A percentile compares a stretch with the other conserved stretches of the same genome.
These are phyloP conservation scores for Zaprionus davidi DNA, from an alignment of 1,140 invertebrate species.

Conservation along the genomic window DNA sequence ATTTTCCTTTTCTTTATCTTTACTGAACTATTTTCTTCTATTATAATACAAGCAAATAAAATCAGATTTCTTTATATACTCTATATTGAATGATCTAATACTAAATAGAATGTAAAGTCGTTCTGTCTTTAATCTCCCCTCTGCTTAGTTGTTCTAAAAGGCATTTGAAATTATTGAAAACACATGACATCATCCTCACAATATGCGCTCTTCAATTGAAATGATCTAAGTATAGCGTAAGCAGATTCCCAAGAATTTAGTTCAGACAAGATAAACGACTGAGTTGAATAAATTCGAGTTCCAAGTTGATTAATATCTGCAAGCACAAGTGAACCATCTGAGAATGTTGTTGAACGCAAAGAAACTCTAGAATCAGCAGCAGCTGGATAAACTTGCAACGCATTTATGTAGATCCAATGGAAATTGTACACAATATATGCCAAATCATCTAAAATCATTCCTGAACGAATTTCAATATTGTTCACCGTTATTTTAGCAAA, in stretches of 20 bases:
- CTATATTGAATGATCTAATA: background rate
- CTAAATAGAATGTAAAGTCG: background rate
- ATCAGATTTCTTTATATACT: background rate
- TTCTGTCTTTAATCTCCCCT: background rate
- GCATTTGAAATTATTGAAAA: background rate
- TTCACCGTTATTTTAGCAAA: background rate
- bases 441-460: background rate
- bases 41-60: too few relatives aligned
- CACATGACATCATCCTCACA: constrained; percentile 38
- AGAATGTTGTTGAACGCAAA: background rate
- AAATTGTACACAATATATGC: background rate
- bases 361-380: background rate
- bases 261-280: constrained; percentile 20
- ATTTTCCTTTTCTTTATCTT: background rate
- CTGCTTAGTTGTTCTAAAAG: background rate
- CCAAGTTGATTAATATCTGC: constrained; percentile 22
- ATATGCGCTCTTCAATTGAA: constrained; percentile 19
- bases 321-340: constrained; percentile 17
- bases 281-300: constrained; percentile 30
- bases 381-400: background rate
- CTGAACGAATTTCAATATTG: background rate
- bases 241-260: constrained; percentile 35
- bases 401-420: too few relatives aligned
- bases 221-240: constrained; percentile 25
- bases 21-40: background rate